Conservation (phyloP, 2,113 vertebrate species). For the Lethenteron reissneri region DNA sequence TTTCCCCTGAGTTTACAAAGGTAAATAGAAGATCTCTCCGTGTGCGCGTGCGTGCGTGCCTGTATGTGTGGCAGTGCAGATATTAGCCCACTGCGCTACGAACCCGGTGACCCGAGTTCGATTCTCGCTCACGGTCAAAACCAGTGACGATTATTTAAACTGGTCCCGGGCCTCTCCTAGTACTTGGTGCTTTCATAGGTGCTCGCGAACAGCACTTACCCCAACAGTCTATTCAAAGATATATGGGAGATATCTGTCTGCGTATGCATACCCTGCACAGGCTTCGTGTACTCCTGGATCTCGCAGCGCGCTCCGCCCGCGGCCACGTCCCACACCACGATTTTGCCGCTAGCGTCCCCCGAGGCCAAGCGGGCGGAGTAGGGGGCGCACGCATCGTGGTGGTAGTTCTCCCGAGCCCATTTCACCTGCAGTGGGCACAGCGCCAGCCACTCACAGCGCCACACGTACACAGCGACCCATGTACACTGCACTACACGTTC, state of each 20-base stretch:
- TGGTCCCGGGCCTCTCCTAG: no score
- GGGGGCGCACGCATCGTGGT: constrained; percentile 67
- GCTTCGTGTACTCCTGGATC: constrained; percentile 82
- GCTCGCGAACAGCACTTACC: no score
- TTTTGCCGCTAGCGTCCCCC: constrained; percentile 67
- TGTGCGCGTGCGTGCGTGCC: no score
- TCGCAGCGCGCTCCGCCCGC: constrained; percentile 67
- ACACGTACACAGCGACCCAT: neutral
- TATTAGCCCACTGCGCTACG: no score
- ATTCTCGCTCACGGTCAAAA: no score
- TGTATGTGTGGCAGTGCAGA: no score
- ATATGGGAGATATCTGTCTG: neutral
- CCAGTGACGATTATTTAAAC: no score
- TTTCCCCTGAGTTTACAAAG: no score
- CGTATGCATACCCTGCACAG: constrained; percentile 57
- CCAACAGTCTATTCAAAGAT: no score
- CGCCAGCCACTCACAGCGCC: neutral
- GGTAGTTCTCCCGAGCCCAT: constrained; percentile 95
- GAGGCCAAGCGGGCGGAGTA: constrained; percentile 84
- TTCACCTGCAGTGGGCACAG: constrained; percentile 40
- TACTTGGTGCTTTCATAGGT: no score
- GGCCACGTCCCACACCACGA: constrained; percentile 91
- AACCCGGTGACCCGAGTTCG: no score
- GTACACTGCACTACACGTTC: neutral
- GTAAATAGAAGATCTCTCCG: no score